Percentiles rank a stretch among this genome's conserved stretches.
phyloP scores from a whole-genome alignment of 1,140 invertebrate genomes.

The Caligus rogercresseyi region DNA sequence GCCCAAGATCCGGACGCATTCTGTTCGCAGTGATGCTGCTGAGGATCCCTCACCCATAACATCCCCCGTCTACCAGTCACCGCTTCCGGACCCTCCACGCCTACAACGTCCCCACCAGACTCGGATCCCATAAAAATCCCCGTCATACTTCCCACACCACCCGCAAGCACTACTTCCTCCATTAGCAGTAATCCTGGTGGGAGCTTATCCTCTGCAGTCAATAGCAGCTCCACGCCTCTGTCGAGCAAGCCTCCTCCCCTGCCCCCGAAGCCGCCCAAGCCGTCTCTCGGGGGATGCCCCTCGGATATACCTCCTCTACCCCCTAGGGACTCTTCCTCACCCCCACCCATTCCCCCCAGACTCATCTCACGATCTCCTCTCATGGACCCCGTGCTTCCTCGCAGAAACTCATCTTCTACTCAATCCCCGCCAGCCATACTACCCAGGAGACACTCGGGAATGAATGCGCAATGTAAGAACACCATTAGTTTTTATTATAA shows the following conservation, averaged over 20 bases:
- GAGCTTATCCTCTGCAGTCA: neutral
- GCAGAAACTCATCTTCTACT: neutral
- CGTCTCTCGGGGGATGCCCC: neutral
- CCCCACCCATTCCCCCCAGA: slow-evolving; percentile 7
- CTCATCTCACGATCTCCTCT: neutral
- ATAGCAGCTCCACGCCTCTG: neutral
- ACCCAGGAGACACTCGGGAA: neutral
- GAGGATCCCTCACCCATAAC: slow-evolving; percentile 2
- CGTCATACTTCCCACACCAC: slow-evolving; percentile 8
- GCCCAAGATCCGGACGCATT: slow-evolving; percentile 25
- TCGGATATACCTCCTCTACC: neutral
- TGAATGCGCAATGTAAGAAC: neutral
- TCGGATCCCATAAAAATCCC: slow-evolving; percentile 16
- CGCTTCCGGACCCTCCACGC: slow-evolving; percentile 1
- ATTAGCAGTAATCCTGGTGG: neutral
- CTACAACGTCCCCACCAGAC: neutral
- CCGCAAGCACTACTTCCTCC: neutral
- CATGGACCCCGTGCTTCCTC: slow-evolving; percentile 8
- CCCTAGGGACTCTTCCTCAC: slow-evolving; percentile 3
- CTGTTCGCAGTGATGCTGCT: neutral
- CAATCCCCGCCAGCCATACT: neutral
- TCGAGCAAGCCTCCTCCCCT: neutral
- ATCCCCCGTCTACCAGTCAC: slow-evolving; percentile 2
- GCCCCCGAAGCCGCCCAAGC: slow-evolving; percentile 1
- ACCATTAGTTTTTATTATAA: too few relatives aligned